Conservation (phyloP, 2,797 vertebrate species). For the Anisognathus igniventris region DNA sequence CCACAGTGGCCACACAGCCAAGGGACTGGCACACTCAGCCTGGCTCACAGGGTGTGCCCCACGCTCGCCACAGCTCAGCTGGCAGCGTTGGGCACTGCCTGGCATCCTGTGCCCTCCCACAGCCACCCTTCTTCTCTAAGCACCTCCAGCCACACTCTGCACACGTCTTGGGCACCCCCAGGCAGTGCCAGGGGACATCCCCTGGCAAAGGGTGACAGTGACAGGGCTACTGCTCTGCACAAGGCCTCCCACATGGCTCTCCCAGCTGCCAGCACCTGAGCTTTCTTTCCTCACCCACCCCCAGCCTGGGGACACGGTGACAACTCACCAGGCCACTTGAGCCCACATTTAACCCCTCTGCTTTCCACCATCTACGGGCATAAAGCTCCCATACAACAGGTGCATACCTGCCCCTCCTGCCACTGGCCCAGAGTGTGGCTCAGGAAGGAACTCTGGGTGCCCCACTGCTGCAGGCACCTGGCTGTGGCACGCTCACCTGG, state of each 20-base stretch:
- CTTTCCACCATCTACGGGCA: neutral
- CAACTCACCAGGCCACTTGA: neutral
- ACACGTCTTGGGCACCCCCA: accelerated
- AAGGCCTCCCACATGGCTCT: neutral
- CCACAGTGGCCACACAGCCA: neutral
- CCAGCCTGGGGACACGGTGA: neutral
- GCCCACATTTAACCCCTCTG: neutral
- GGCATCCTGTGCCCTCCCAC: neutral
- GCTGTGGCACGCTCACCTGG: constrained; percentile 69
- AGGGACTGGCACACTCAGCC: accelerated
- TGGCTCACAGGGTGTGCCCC: accelerated
- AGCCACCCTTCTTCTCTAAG: accelerated
- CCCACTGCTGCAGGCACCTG: accelerated
- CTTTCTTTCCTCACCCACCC: neutral
- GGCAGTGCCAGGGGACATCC: neutral
- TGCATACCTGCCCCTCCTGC: accelerated
- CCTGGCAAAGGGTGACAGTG: neutral
- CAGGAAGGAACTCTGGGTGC: neutral
- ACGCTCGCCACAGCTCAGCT: accelerated
- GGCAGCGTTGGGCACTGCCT: accelerated
- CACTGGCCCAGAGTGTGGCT: accelerated
- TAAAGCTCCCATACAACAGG: accelerated
- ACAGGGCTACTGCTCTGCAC: neutral
- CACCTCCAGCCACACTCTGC: neutral
- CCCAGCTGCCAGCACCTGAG: neutral